Conservation (phyloP, 2,113 vertebrate species). For the Nannobrachium achirus region DNA sequence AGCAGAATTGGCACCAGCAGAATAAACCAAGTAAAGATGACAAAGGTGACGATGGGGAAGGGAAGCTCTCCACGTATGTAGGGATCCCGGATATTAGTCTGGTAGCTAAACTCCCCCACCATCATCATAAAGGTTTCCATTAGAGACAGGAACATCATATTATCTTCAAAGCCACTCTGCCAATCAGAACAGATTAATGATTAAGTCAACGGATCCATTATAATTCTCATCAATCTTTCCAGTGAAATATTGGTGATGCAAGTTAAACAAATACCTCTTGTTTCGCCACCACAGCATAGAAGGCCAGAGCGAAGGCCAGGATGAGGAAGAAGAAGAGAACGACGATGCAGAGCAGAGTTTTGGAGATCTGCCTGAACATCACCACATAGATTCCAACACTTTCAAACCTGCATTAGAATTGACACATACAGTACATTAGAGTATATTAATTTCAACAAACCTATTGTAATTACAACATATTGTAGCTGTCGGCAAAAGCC, state of each 20-base stretch:
- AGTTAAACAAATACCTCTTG: slow-evolving; percentile 67
- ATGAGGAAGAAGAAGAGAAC: slow-evolving; percentile 85
- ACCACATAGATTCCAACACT: slow-evolving; percentile 89
- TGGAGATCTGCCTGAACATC: slow-evolving; percentile 88
- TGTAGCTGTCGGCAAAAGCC: too few relatives aligned
- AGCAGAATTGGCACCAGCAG: slow-evolving; percentile 88
- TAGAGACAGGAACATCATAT: slow-evolving; percentile 35
- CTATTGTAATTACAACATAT: too few relatives aligned
- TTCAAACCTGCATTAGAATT: slow-evolving; percentile 80
- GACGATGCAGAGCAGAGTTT: slow-evolving; percentile 82
- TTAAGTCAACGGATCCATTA: not conserved
- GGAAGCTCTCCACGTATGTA: slow-evolving; percentile 69
- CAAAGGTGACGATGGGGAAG: slow-evolving; percentile 82
- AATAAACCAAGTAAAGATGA: slow-evolving; percentile 81
- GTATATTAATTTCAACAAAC: too few relatives aligned
- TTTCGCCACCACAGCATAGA: slow-evolving; percentile 84
- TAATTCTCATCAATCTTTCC: not conserved
- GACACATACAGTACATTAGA: too few relatives aligned
- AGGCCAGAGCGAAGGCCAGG: slow-evolving; percentile 86
- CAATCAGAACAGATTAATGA: too few relatives aligned
- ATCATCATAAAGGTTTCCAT: slow-evolving; percentile 91
- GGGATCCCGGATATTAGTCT: slow-evolving; percentile 83
- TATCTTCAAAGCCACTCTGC: too few relatives aligned
- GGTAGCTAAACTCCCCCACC: slow-evolving; percentile 88
- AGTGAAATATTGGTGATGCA: not conserved